These are phyloP conservation scores for Malurus splendens DNA, from an alignment of 2,797 vertebrate species.

Conservation along the genomic window DNA sequence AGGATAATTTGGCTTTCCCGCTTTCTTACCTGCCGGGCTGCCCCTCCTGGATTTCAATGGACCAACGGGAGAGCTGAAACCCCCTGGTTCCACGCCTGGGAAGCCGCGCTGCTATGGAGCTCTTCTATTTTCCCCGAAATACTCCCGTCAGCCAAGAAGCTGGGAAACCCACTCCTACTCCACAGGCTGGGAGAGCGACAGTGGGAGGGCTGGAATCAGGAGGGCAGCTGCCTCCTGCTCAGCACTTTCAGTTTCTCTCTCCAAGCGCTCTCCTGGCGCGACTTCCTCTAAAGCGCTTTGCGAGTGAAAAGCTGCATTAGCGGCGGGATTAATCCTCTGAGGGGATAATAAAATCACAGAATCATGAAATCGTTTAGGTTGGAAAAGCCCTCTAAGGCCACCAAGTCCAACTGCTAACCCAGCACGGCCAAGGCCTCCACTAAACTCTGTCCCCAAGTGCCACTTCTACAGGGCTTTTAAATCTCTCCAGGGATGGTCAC, in stretches of 20 bases:
- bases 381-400: not conserved
- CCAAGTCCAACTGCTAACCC: not conserved
- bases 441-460: not conserved
- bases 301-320: not conserved
- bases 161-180: not conserved
- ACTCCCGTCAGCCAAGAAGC: not conserved
- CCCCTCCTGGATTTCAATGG: not conserved
- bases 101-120: fast-evolving
- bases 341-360: not conserved
- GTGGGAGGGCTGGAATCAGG: not conserved
- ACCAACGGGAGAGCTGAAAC: fast-evolving
- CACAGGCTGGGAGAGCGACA: not conserved
- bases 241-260: conserved; percentile 44
- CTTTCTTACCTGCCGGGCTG: not conserved
- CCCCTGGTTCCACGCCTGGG: not conserved
- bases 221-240: not conserved
- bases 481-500: not conserved
- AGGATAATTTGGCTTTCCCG: not conserved
- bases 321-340: not conserved
- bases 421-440: not conserved
- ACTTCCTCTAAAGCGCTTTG: not conserved
- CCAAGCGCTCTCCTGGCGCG: not conserved
- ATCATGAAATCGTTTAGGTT: not conserved
- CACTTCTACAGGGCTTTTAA: not conserved
- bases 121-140: not conserved